Evolutionary conservation across 2,797 vertebrate species (phyloP).

Genomic region (Sebastes minor): DNA sequence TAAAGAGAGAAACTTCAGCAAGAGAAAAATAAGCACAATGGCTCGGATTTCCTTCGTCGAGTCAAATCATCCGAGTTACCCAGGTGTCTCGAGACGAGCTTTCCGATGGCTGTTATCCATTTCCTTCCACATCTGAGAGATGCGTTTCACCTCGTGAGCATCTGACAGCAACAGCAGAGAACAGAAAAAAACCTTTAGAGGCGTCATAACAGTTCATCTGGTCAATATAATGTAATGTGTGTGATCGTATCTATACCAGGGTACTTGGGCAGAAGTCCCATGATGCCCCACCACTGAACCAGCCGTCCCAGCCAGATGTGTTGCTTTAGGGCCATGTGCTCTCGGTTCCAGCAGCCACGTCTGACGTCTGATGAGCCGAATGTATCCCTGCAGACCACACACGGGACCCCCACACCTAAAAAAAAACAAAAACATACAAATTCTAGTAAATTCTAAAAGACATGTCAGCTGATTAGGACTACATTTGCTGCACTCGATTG

Average conservation of each 20-base stretch:
- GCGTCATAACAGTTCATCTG: neutral
- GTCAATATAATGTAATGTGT: neutral
- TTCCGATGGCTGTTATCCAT: slow-evolving; percentile 59
- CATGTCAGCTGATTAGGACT: neutral
- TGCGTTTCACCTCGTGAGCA: slow-evolving; percentile 61
- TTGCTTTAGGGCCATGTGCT: slow-evolving; percentile 51
- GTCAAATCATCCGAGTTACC: slow-evolving; percentile 29
- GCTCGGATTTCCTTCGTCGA: neutral
- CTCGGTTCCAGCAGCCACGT: slow-evolving; percentile 47
- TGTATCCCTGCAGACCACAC: slow-evolving; percentile 39
- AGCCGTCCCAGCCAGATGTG: slow-evolving; percentile 71
- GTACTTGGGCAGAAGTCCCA: slow-evolving; percentile 68
- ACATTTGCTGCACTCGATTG: neutral
- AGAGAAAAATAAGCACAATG: neutral
- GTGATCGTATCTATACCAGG: slow-evolving; percentile 47
- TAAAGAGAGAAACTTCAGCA: neutral
- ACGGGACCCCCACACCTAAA: slow-evolving; percentile 49
- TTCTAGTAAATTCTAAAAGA: neutral
- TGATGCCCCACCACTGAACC: slow-evolving; percentile 76
- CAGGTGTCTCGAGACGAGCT: slow-evolving; percentile 18
- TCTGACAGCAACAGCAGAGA: slow-evolving; percentile 52
- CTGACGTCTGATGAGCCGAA: neutral
- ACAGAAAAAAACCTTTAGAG: neutral
- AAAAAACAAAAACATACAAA: neutral
- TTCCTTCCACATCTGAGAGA: slow-evolving; percentile 73